Evolutionary conservation across 1,140 invertebrate species (phyloP), one percentile per base, ranked within the genome.

Genomic region (Drosophila micromelanica): DNA sequence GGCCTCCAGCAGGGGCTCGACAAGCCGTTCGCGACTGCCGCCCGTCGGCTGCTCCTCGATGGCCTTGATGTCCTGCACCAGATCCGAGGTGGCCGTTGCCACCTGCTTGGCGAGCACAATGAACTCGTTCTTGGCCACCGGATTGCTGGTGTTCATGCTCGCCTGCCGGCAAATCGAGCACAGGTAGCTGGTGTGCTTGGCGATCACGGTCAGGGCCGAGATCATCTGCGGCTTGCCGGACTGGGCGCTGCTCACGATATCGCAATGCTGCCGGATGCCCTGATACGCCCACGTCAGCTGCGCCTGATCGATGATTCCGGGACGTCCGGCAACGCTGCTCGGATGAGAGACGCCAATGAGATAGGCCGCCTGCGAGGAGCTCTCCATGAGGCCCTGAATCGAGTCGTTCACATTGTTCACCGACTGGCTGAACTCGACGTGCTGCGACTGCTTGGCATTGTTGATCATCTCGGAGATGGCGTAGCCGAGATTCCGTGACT

Each of bases 81-180:
- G 93, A 76, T 95, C 95, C 0, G 98, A 97, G 3, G 99, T 99
- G 3, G 97, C 97, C 92, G 98, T 98, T 17, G 99, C 99, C 1
- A 99, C 98, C 91, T 99, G 97, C 92, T 99, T 99, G 23, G 98
- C 98, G 67, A 97, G 97, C 90, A 99, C 98, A 13, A 99, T 98
- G 92, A 99, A 99, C 91, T 99, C 98, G 68, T 98, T 93, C 92
- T 99, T 99, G 40, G 98, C 97, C 17, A 97, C 97, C 0, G 98
- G 97, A 93, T 99, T 98, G 54, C 94, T 95, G 3, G 97, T 99
- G 92, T 97, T 97, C 51, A 96, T 96, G 11, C 98, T 99, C 0
- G 98, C 98, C 2, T 96, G 93, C 15, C 98, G 94, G 91, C 98
- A 99, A 30, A 98, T 96, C 86, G 98, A 99, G 92, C 98, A 99